Base-by-base conservation (phyloP, 2,888 invertebrate genomes). In the Leptopilina myrica region DNA sequence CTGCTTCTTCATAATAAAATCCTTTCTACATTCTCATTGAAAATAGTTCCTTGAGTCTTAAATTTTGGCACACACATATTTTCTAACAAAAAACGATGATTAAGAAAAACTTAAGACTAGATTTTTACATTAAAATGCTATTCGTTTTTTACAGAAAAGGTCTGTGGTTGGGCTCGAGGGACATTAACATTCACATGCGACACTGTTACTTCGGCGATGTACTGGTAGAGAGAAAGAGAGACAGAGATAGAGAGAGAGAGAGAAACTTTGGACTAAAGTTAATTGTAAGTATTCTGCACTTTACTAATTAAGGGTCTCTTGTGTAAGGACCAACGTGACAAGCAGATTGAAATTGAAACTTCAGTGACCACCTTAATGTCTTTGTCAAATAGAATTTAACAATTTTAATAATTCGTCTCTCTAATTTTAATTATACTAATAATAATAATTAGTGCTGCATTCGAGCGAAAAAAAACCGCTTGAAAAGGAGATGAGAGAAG, bases 331-430 rank as follows among this genome's bases (percentile, higher is more conserved):
- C 43, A n/a, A 66, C 46, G 43, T 66, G 66, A 66, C 66, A 66
- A 66, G 66, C 66, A 66, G 46, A 66, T 43, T 43, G 66, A 66
- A 66, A 66, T 66, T 66, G 66, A 66, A 62, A 40, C 64, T 64
- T 33, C 40, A 14, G 64, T 33, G 20, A 11, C 33, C 33, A 9
- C 64, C 8, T 6, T 64, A 26, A 26, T 40, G 64, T 46, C 43
- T 66, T 43, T 15, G 14, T 66, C 43, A n/a, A 33, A 15, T 43
- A 46, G 43, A 66, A 66, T 66, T 66, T 15, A 66, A 64, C 62
- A 20, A 62, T n/a, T 62, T 62, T 20, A 9, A 84, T 59, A 33
- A 33, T 33, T 33, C 33, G 33, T 33, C 33, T 33, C 33, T 33
- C 33, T 33, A 33, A 33, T 33, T 33, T 33, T 33, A 33, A 33